phyloP scores from a whole-genome alignment of 2,888 invertebrate genomes.

The Harpalus rubripes region DNA sequence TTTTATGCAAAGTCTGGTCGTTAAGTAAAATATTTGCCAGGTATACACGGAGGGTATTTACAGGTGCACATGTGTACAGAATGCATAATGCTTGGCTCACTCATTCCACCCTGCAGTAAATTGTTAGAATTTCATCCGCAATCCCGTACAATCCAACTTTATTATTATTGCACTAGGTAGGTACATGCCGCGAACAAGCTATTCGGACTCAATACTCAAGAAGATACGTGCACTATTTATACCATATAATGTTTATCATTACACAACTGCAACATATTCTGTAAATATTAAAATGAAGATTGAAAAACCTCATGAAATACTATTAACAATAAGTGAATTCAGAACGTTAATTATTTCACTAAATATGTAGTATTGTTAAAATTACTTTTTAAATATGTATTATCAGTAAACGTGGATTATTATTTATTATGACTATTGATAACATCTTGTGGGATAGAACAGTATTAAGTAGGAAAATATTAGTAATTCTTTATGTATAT shows the following conservation, averaged over 20 bases:
- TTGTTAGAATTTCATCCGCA: constrained; percentile 1
- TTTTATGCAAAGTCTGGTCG: constrained; percentile 8
- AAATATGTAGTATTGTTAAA: too few relatives aligned
- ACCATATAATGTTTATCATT: neutral
- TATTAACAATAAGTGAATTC: neutral
- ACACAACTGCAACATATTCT: neutral
- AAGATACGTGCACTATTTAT: neutral
- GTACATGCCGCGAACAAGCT: neutral
- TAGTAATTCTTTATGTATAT: too few relatives aligned
- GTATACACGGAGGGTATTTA: constrained; percentile 26
- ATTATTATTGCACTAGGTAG: constrained; percentile 12
- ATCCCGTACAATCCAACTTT: constrained; percentile 33
- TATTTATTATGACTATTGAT: too few relatives aligned
- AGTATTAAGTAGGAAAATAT: too few relatives aligned
- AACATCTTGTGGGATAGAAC: too few relatives aligned
- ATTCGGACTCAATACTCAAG: neutral
- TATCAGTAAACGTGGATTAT: too few relatives aligned
- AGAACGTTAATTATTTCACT: too few relatives aligned
- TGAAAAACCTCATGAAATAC: neutral
- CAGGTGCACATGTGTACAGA: constrained; percentile 33
- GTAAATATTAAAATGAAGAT: neutral
- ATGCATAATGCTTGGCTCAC: constrained; percentile 35
- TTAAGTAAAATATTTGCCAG: constrained; percentile 22
- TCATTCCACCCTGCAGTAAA: constrained; percentile 5
- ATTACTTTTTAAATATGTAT: too few relatives aligned